Conservation (phyloP, 2,113 vertebrate species). For the Cephalopterus ornatus region DNA sequence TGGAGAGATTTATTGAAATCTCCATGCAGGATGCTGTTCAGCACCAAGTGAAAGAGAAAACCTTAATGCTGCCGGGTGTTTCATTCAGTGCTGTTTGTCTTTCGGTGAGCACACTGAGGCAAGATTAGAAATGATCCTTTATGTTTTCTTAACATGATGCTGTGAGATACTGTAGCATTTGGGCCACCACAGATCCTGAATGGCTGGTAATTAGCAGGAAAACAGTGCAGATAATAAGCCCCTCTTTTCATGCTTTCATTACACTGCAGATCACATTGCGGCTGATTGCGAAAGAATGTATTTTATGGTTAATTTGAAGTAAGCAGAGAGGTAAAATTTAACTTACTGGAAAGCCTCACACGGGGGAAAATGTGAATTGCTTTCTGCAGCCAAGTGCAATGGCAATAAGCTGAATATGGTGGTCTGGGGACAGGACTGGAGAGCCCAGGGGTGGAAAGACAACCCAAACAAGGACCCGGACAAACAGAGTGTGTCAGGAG, state of each 20-base stretch:
- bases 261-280: background rate
- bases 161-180: background rate
- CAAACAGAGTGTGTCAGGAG: background rate
- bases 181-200: background rate
- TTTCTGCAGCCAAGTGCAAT: background rate
- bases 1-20: background rate
- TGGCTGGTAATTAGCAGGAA: conserved; percentile 35
- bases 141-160: background rate
- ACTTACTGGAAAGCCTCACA: conserved; percentile 12
- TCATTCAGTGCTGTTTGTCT: background rate
- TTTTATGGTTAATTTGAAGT: conserved; percentile 35
- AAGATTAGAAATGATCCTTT: conserved; percentile 1
- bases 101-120: background rate
- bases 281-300: background rate
- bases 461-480: background rate
- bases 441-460: background rate
- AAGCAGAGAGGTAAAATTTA: conserved; percentile 46
- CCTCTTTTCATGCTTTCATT: background rate
- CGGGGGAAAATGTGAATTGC: background rate
- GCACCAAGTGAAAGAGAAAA: background rate
- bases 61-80: background rate
- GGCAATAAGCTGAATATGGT: background rate
- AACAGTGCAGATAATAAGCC: background rate
- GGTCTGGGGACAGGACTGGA: background rate
- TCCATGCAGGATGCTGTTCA: background rate